These are phyloP conservation scores for Synergus umbraculus DNA, from an alignment of 2,888 invertebrate species.

Conservation along the genomic window DNA sequence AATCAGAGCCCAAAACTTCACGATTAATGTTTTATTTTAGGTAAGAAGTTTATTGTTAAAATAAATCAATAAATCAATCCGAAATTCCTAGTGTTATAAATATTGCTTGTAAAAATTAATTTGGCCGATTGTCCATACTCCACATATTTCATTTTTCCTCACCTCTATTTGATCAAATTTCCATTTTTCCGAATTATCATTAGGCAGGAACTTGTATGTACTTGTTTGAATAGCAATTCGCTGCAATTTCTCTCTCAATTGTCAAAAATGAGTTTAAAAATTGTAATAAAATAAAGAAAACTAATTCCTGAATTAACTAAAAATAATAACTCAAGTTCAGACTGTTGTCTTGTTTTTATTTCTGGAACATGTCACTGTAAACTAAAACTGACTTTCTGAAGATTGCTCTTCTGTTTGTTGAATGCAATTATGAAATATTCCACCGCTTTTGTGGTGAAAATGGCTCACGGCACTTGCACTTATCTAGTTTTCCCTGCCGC, in stretches of 20 bases:
- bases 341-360: neutral
- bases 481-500: neutral
- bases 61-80: neutral
- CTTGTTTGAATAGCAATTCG: neutral
- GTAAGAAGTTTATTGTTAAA: neutral
- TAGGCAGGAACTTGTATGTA: neutral
- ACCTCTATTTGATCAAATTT: neutral
- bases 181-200: neutral
- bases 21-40: neutral
- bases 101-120: neutral
- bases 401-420: slow-evolving; percentile 7
- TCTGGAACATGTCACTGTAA: neutral
- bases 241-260: too few relatives aligned
- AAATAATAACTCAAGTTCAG: neutral
- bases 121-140: neutral
- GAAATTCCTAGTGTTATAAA: neutral
- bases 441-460: slow-evolving; percentile 14
- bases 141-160: neutral
- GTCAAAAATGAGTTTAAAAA: too few relatives aligned
- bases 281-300: neutral
- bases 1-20: neutral
- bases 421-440: slow-evolving; percentile 35
- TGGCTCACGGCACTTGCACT: slow-evolving; percentile 36
- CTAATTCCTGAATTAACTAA: neutral
- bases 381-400: neutral